These are phyloP conservation scores for Typhlomys cinereus DNA, from an alignment of 2,113 vertebrate species.

Conservation along the genomic window DNA sequence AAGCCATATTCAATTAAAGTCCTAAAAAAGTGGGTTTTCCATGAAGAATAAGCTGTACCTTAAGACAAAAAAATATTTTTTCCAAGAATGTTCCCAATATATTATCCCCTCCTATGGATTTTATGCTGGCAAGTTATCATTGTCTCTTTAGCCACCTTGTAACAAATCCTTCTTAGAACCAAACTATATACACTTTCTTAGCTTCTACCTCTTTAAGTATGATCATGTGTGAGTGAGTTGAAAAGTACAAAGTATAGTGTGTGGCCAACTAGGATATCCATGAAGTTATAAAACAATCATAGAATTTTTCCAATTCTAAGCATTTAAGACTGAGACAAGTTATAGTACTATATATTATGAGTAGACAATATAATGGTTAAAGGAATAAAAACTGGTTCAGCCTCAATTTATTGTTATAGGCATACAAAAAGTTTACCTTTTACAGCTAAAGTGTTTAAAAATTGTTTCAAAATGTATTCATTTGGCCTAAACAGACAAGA, in stretches of 20 bases:
- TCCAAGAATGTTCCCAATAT: neutral
- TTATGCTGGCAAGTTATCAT: neutral
- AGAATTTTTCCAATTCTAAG: neutral
- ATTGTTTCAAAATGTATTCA: neutral
- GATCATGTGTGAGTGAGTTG: neutral
- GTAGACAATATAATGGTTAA: neutral
- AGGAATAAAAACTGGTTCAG: neutral
- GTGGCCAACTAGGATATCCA: neutral
- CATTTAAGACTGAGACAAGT: neutral
- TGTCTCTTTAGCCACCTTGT: neutral
- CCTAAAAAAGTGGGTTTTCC: neutral
- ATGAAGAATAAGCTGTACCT: neutral
- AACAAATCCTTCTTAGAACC: neutral
- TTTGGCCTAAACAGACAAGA: neutral
- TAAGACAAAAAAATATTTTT: neutral
- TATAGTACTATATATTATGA: neutral
- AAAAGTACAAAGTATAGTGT: neutral
- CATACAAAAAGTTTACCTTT: neutral
- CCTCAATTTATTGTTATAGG: neutral
- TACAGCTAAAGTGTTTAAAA: neutral
- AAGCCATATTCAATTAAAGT: neutral
- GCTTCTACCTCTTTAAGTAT: neutral
- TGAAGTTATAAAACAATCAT: neutral
- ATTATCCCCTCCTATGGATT: neutral
- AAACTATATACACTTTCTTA: neutral